Base-by-base conservation (phyloP, 2,113 vertebrate species). In the Lates calcarifer region DNA sequence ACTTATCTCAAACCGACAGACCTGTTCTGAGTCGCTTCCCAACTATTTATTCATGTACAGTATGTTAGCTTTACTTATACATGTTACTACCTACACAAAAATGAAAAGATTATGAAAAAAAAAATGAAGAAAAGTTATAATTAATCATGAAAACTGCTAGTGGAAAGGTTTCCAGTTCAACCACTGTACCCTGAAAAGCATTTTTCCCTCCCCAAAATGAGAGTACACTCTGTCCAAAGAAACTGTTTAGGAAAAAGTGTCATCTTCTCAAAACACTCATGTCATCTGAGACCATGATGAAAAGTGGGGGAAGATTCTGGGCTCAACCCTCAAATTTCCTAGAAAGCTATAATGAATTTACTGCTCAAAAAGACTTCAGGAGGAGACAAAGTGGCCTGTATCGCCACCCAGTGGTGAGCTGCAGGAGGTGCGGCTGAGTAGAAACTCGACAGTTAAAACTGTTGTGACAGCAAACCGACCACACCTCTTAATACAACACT, bases 341-440 rank as follows among this genome's bases (percentile, higher is more conserved):
- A 33, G 71, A 86, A 83, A 89, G 87, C 65, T 26, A 8, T 18
- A 35, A 65, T 74, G 37, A 61, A 67, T 66, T 28, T 18, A 55
- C 6, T 68, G 61, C 69, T 49, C 43, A 31, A 45, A 17, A 55
- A 17, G 15, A 15, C 0, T 1, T 0, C 22, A 75, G 13, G 15
- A 55, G 35, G 35, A 53, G 55, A 70, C 8, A 18, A 33, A 14
- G 24, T 20, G 64, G 56, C 33, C 64, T 73, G 9, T 45, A 71
- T 17, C 85, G 0, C 89, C 92, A 74, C 83, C 88, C 24, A 53
- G 87, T 93, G 92, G 87, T 35, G 43, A 68, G 37, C 3, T 55
- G 45, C 2, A 20, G 58, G 18, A 66, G 49, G n/a, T 71, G 68
- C 82, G 65, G 69, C 39, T 31, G 35, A 35, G 10, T 22, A 6